Conservation (phyloP, 2,888 invertebrate species). For the Sturmia bella region DNA sequence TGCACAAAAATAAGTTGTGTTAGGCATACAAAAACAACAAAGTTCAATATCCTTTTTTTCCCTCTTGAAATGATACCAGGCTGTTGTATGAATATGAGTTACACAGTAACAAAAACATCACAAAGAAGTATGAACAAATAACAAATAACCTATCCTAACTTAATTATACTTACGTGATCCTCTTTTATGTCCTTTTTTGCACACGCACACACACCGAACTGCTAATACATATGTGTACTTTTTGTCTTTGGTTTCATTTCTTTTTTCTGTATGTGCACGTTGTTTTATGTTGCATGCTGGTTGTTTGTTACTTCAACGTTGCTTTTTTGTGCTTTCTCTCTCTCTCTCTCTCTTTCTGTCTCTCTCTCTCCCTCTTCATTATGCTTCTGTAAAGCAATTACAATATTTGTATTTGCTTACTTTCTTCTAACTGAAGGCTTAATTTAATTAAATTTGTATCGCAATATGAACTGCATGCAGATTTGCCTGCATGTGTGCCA, state of each 20-base stretch:
- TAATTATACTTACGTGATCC: constrained; percentile 67
- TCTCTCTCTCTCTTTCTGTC: neutral
- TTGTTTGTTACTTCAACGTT: constrained; percentile 19
- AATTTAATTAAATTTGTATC: constrained; percentile 59
- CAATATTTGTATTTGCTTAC: constrained; percentile 38
- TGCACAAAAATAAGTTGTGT: constrained; percentile 26
- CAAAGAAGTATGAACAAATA: constrained; percentile 20
- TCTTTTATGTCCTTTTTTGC: constrained; percentile 45
- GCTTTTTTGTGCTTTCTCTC: neutral
- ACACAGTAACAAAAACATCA: constrained; percentile 20
- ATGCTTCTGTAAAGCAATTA: constrained; percentile 38
- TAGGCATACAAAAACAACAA: constrained; percentile 13
- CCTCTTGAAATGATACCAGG: constrained; percentile 30
- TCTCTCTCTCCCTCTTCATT: neutral
- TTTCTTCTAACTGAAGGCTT: constrained; percentile 29
- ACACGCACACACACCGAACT: constrained; percentile 3
- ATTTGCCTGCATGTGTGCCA: neutral
- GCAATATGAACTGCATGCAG: constrained; percentile 14
- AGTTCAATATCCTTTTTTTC: constrained; percentile 59
- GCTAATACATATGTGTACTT: constrained; percentile 12
- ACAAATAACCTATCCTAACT: constrained; percentile 67
- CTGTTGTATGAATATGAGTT: neutral
- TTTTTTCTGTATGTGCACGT: neutral
- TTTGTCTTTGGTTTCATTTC: constrained; percentile 26
- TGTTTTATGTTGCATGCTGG: constrained; percentile 51